Conservation (phyloP, 2,797 vertebrate genomes). For the Anguilla pacifica region DNA sequence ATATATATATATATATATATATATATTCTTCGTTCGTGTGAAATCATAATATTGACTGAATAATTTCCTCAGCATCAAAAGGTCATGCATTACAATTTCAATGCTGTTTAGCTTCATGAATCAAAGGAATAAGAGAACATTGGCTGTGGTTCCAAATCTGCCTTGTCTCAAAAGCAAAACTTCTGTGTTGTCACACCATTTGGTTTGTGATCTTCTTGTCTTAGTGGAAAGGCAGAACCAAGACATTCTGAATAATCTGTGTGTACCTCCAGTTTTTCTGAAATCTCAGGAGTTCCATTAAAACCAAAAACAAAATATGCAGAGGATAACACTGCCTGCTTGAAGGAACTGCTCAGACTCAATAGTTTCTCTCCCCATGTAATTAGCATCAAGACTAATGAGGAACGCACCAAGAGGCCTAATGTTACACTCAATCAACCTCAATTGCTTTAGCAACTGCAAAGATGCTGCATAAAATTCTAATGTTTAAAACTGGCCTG, state of each 20-base stretch:
- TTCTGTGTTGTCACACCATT: not conserved
- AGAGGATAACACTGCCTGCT: slow-evolving; percentile 9
- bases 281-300: slow-evolving; percentile 10
- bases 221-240: not conserved
- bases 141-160: not conserved
- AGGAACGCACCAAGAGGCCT: slow-evolving; percentile 7
- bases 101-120: not conserved
- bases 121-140: not conserved
- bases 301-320: not conserved
- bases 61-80: too few species aligned
- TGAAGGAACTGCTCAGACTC: slow-evolving; percentile 8
- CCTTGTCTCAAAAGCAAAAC: not conserved
- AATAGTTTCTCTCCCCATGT: slow-evolving; percentile 26
- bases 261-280: not conserved
- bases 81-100: too few species aligned
- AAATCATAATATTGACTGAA: too few species aligned
- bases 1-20: too few species aligned
- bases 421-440: slow-evolving; percentile 13
- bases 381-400: slow-evolving; percentile 28
- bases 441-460: slow-evolving; percentile 12
- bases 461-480: not conserved
- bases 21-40: too few species aligned
- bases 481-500: not conserved
- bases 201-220: not conserved
- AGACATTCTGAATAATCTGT: not conserved